phyloP scores from a whole-genome alignment of 2,888 invertebrate genomes.

The Cremastinae sp. region DNA sequence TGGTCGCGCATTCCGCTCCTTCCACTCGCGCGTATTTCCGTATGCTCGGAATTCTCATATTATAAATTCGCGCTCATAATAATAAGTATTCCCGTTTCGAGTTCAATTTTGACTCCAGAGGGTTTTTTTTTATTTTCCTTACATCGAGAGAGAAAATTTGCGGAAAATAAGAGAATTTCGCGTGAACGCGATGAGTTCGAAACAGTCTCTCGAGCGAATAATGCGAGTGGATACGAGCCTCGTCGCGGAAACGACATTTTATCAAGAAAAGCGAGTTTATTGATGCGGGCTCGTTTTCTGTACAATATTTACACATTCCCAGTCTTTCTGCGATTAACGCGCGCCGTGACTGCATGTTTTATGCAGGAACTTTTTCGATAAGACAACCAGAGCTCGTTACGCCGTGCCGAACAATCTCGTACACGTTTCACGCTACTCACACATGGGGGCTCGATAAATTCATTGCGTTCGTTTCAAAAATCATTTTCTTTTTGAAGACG shows the following conservation, averaged over 20 bases:
- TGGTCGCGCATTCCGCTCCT: slow-evolving; percentile 43
- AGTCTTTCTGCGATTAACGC: slow-evolving; percentile 42
- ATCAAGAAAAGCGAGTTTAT: slow-evolving; percentile 25
- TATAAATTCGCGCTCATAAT: background rate
- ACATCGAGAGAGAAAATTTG: too few relatives aligned
- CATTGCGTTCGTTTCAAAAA: background rate
- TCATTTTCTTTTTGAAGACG: background rate
- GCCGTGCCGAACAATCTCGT: slow-evolving; percentile 31
- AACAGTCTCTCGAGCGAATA: slow-evolving; percentile 30
- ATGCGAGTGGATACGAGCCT: background rate
- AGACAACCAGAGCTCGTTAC: slow-evolving; percentile 42
- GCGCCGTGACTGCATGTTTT: slow-evolving; percentile 57
- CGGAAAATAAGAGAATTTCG: background rate
- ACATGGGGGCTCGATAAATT: background rate
- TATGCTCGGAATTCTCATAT: background rate
- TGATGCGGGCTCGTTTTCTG: slow-evolving; percentile 37
- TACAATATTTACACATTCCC: background rate
- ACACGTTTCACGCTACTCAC: background rate
- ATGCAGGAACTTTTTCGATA: slow-evolving; percentile 56
- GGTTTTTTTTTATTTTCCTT: too few relatives aligned
- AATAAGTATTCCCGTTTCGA: too few relatives aligned
- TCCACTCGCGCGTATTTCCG: background rate
- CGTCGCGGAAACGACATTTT: slow-evolving; percentile 7
- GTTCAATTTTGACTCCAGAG: too few relatives aligned
- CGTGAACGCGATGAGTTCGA: slow-evolving; percentile 43